Conservation (phyloP, 2,113 vertebrate species). For the Cairina moschata region DNA sequence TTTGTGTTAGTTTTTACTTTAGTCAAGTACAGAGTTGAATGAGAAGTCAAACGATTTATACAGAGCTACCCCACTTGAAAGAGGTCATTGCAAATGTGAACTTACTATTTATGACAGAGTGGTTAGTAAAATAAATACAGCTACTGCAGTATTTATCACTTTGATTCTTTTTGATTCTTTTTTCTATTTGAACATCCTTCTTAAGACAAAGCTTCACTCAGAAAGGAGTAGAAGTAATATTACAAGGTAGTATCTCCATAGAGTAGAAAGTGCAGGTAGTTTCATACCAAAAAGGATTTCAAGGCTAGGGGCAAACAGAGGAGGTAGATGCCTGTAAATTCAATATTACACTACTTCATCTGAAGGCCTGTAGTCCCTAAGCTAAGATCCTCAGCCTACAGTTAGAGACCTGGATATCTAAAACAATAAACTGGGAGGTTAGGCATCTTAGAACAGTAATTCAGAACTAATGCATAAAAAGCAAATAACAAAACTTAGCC, state of each 20-base stretch:
- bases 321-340: not conserved
- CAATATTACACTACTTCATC: not conserved
- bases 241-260: not conserved
- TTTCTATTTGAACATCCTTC: not conserved
- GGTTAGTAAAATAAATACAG: conserved; percentile 19
- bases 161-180: not conserved
- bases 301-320: not conserved
- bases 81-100: not conserved
- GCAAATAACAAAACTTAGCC: not conserved
- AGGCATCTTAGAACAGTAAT: not conserved
- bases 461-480: not conserved
- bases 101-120: not conserved
- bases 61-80: conserved; percentile 15
- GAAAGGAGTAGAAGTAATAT: not conserved
- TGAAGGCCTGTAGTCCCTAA: not conserved
- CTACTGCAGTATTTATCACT: not conserved
- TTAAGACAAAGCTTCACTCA: not conserved
- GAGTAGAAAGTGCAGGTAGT: not conserved
- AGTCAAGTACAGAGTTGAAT: not conserved
- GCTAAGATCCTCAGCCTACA: not conserved
- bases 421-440: not conserved
- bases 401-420: not conserved
- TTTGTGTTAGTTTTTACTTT: conserved; percentile 51
- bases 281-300: not conserved
- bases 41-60: conserved; percentile 23